phyloP scores from a whole-genome alignment of 2,888 invertebrate species.

The Abrostola tripartita region DNA sequence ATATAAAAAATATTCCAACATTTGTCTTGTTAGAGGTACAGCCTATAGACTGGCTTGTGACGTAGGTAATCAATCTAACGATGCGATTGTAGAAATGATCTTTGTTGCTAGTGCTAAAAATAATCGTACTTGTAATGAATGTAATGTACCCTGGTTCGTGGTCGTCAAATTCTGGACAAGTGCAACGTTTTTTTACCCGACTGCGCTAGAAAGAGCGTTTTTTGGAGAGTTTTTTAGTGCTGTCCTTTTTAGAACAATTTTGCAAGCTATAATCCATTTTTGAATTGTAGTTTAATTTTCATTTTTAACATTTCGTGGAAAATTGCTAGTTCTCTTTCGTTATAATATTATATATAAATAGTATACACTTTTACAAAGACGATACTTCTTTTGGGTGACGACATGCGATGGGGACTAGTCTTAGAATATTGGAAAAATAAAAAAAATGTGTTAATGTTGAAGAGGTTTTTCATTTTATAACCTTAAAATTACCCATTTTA shows the following conservation, averaged over 20 bases:
- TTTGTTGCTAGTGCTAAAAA: conserved; percentile 39
- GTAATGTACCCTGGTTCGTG: conserved; percentile 51
- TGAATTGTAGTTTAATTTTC: not conserved
- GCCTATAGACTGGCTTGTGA: no score
- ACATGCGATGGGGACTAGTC: conserved; percentile 53
- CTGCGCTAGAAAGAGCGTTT: no score
- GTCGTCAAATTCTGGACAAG: conserved; percentile 47
- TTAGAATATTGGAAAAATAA: conserved; percentile 57
- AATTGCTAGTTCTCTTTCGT: no score
- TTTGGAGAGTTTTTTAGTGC: no score
- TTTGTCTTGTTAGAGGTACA: no score
- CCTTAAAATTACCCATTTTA: not conserved
- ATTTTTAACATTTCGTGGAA: no score
- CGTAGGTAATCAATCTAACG: no score
- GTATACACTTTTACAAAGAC: no score
- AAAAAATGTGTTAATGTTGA: conserved; percentile 68
- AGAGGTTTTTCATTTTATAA: conserved; percentile 53
- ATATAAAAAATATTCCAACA: no score
- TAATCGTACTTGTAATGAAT: conserved; percentile 34
- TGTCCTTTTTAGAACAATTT: not conserved
- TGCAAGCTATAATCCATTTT: not conserved
- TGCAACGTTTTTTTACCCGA: no score
- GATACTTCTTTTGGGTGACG: conserved; percentile 14
- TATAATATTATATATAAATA: no score
- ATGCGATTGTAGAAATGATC: conserved; percentile 34